Evolutionary conservation across 2,888 invertebrate genomes (phyloP), one percentile per base, ranked within the genome.

Genomic region (Polydrusus cervinus): DNA sequence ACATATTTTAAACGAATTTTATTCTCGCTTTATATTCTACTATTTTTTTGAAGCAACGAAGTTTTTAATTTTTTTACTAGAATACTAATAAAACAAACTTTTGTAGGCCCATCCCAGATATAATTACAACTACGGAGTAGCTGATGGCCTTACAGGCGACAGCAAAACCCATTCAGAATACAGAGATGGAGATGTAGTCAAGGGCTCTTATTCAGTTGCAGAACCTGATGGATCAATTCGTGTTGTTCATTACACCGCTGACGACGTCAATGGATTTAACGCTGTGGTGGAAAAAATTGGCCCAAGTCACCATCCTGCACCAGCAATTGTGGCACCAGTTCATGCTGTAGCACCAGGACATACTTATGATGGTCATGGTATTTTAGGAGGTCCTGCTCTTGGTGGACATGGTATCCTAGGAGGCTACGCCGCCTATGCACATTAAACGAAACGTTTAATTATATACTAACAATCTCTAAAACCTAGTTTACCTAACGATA

Each of bases 211-310:
- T 84, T 88, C 88, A 0, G 84, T 90, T 67, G 87, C 89, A 40
- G 89, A 90, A 83, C 89, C 89, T 45, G 90, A 90, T 78, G 89
- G 89, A 76, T 88, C 89, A 78, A 86, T 88, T 57, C 88, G 90
- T 80, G 88, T 88, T 78, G 90, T 90, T 71, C 87, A 89, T 66
- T 90, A 90, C 85, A 87, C 88, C 74, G 90, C 91, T 0, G 91
- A 91, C 72, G 84, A 90, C 0, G 84, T 90, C 0, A 87, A 90
- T 74, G 91, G 91, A 0, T 85, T 85, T 76, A 85, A 85, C 67
- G 85, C 85, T 3, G 84, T 85, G 1, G 85, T 85, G 7, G 84
- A 83, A 69, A 83, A 82, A 77, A 82, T 83, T 62, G 84, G 87
- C 0, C 90, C 90, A 0, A 87, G 86, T 40, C 79, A 89, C 16